These are phyloP conservation scores for Ficedula albicollis DNA, from an alignment of 2,797 vertebrate species.

Conservation along the genomic window DNA sequence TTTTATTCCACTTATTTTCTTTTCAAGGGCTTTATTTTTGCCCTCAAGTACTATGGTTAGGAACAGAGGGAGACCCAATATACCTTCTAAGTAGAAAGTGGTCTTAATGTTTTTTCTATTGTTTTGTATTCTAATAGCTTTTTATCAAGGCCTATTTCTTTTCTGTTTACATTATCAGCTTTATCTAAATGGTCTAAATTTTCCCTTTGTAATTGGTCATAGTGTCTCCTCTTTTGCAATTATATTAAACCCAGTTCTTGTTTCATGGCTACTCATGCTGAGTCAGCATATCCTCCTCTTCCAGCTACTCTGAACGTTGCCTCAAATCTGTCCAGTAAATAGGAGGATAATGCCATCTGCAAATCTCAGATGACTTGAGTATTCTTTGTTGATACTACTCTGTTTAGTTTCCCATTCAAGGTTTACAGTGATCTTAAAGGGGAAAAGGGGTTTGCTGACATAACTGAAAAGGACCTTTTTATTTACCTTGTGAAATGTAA, in stretches of 20 bases:
- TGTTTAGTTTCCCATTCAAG: neutral
- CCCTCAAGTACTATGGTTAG: neutral
- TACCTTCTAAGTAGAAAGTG: neutral
- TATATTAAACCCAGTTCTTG: neutral
- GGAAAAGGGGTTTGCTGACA: neutral
- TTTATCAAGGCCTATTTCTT: neutral
- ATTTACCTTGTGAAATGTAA: slow-evolving; percentile 16
- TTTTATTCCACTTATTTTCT: neutral
- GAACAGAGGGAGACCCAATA: neutral
- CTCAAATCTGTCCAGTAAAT: neutral
- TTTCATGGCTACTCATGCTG: neutral
- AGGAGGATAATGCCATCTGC: neutral
- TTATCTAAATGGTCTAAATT: neutral
- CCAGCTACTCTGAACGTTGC: neutral
- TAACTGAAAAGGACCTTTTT: slow-evolving; percentile 3
- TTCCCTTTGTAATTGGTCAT: neutral
- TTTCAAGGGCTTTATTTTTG: neutral
- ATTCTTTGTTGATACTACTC: neutral
- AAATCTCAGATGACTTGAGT: neutral
- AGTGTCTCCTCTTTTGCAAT: neutral
- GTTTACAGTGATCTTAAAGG: neutral
- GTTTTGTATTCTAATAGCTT: neutral
- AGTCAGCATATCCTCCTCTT: neutral
- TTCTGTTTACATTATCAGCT: neutral
- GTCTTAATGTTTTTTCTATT: neutral